Conservation (phyloP, 64 coral and sea anemone species). For the Acropora tenuis region DNA sequence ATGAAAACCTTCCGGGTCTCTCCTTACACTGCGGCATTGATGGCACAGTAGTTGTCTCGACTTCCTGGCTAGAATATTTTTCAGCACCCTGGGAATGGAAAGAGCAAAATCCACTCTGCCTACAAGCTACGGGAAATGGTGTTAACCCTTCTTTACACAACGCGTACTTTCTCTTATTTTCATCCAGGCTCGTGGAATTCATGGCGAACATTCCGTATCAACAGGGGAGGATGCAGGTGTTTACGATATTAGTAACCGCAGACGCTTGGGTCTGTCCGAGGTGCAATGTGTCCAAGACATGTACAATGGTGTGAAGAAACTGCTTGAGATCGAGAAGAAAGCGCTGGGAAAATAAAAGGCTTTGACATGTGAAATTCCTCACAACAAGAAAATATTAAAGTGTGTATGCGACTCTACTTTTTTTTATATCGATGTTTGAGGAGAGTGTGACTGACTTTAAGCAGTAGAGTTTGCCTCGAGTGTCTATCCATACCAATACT, state of each 20-base stretch:
- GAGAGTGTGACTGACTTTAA: too few relatives aligned
- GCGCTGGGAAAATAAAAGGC: neutral
- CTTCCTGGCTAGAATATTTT: too few relatives aligned
- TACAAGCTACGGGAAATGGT: too few relatives aligned
- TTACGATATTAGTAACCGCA: constrained; percentile 78
- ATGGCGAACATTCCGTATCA: constrained; percentile 73
- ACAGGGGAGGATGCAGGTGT: constrained; percentile 76
- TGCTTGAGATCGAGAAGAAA: constrained; percentile 59
- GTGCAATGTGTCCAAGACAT: constrained; percentile 82
- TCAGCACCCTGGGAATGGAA: too few relatives aligned
- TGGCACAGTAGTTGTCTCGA: too few relatives aligned
- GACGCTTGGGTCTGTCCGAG: constrained; percentile 73
- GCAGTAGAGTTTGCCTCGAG: too few relatives aligned
- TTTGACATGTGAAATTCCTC: neutral
- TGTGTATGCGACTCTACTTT: neutral
- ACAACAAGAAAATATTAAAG: neutral
- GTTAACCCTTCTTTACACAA: too few relatives aligned
- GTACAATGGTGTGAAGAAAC: constrained; percentile 86
- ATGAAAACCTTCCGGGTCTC: too few relatives aligned
- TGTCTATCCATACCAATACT: too few relatives aligned
- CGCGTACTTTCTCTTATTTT: neutral
- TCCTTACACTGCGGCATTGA: too few relatives aligned
- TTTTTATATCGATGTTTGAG: neutral
- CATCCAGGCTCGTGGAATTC: constrained; percentile 69
- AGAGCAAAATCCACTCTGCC: too few relatives aligned